These are phyloP conservation scores for Pandemis cinnamomeana DNA, from an alignment of 2,888 invertebrate genomes.

Conservation along the genomic window DNA sequence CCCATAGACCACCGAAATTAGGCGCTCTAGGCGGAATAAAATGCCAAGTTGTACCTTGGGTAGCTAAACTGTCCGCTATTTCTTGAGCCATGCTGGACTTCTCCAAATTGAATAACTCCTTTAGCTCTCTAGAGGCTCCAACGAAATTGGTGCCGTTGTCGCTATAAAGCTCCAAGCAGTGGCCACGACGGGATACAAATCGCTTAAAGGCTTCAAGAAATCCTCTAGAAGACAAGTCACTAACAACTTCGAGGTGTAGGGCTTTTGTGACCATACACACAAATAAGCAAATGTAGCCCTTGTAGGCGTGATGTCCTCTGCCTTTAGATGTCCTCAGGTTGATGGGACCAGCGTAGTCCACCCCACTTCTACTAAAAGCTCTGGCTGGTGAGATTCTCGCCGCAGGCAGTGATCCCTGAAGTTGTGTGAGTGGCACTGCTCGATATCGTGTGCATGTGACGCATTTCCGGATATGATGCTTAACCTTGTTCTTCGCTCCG, in stretches of 20 bases:
- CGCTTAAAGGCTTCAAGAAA: neutral
- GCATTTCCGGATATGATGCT: no score
- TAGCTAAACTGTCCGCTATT: neutral
- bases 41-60: neutral
- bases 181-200: neutral
- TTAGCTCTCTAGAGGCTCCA: neutral
- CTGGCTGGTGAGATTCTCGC: slow-evolving; percentile 33
- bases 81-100: neutral
- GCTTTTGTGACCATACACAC: slow-evolving; percentile 42
- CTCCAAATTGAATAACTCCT: neutral
- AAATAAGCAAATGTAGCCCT: slow-evolving; percentile 12
- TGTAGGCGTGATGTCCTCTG: slow-evolving; percentile 42
- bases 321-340: slow-evolving; percentile 42
- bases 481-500: no score
- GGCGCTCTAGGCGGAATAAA: neutral
- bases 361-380: slow-evolving; percentile 28
- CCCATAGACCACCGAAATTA: neutral
- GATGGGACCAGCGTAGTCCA: slow-evolving; percentile 44
- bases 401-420: slow-evolving; percentile 36
- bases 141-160: neutral
- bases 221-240: slow-evolving; percentile 7
- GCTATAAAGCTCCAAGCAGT: neutral
- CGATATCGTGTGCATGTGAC: no score
- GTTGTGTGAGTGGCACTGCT: neutral
- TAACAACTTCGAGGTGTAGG: slow-evolving; percentile 41